phyloP scores from a whole-genome alignment of 2,797 vertebrate species.

The Acipenser transmontanus region DNA sequence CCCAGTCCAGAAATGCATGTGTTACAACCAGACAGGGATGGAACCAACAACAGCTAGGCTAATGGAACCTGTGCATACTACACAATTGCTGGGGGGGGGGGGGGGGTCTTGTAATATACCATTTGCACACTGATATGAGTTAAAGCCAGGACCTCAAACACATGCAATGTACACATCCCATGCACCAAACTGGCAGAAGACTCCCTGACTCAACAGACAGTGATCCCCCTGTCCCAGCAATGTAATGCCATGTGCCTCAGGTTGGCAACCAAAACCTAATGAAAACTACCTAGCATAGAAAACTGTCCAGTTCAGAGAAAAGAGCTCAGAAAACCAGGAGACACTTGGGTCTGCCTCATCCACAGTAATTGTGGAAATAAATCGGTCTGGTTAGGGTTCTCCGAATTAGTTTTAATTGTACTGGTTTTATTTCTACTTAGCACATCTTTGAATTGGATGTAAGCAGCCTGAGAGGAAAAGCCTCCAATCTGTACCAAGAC shows the following conservation, averaged over 20 bases:
- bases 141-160: background rate
- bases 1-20: too few relatives aligned
- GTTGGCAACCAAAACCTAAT: constrained; percentile 18
- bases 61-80: too few relatives aligned
- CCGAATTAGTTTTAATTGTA: constrained; percentile 7
- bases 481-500: too few relatives aligned
- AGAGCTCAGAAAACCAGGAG: background rate
- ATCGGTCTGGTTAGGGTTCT: constrained; percentile 15
- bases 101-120: background rate
- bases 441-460: too few relatives aligned
- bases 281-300: too few relatives aligned
- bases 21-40: too few relatives aligned
- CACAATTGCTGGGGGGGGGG: background rate
- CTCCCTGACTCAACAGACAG: background rate
- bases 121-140: background rate
- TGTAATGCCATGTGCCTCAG: constrained; percentile 16
- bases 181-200: background rate
- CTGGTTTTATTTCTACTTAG: too few relatives aligned
- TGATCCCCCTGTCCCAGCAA: constrained; percentile 16
- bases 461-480: too few relatives aligned
- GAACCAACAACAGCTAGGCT: too few relatives aligned
- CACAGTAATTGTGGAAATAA: constrained; percentile 17
- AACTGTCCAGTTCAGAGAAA: background rate
- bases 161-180: background rate
- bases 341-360: constrained; percentile 7